Evolutionary conservation across 37 sponge, comb jelly and placozoan genomes (phyloP).

Genomic region (Diacarnus erythraeanus): DNA sequence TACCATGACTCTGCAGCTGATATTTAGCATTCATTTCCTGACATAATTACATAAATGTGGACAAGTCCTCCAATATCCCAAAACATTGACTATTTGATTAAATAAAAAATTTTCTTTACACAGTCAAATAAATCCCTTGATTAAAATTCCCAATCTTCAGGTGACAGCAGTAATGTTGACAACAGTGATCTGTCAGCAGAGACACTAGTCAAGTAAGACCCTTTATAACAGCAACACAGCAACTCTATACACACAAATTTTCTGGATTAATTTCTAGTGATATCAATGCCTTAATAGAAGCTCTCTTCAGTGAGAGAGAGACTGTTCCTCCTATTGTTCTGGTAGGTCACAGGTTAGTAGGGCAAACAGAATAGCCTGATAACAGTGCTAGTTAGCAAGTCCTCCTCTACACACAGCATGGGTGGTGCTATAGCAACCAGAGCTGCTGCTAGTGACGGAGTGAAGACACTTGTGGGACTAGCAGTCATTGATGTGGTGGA

Average conservation of each 20-base stretch:
- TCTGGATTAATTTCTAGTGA: slow-evolving; percentile 40
- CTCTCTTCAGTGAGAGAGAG: slow-evolving; percentile 29
- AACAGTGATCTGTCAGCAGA: slow-evolving; percentile 37
- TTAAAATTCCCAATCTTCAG: too few relatives aligned
- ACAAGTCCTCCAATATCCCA: too few relatives aligned
- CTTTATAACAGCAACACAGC: slow-evolving; percentile 5
- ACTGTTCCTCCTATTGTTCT: slow-evolving; percentile 72
- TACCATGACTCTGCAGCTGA: too few relatives aligned
- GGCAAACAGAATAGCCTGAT: background rate
- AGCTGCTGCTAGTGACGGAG: slow-evolving; percentile 41
- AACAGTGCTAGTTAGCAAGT: background rate
- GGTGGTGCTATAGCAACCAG: slow-evolving; percentile 93
- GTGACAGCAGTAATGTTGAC: slow-evolving; percentile 61
- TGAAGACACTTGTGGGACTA: slow-evolving; percentile 75
- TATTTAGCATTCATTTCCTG: too few relatives aligned
- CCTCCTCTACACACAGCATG: slow-evolving; percentile 64
- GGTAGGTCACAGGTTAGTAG: slow-evolving; percentile 84
- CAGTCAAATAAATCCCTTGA: too few relatives aligned
- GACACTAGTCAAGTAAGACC: background rate
- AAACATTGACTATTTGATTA: too few relatives aligned
- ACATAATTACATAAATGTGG: too few relatives aligned
- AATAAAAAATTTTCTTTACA: too few relatives aligned
- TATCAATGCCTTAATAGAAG: slow-evolving; percentile 24
- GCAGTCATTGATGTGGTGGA: slow-evolving; percentile 96
- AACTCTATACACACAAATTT: background rate